Base-by-base conservation (phyloP, 2,113 vertebrate genomes). In the Thymallus thymallus region DNA sequence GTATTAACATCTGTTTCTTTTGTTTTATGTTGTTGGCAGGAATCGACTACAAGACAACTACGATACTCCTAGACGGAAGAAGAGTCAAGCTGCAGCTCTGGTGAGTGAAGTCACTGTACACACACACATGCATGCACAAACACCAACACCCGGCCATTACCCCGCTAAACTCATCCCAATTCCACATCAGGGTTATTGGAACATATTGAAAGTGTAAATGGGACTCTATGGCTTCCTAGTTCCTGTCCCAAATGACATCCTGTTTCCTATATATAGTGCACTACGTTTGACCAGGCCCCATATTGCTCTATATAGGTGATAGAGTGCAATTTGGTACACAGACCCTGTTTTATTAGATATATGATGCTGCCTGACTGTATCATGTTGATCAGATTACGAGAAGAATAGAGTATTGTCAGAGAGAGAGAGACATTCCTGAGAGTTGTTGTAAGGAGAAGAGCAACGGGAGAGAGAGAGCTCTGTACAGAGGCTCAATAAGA, bases 1-100 rank as follows among this genome's bases (percentile, higher is more conserved):
- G 3, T 51, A 18, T 51, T 18, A 51, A 18, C 16, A 18, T 51
- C 35, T 41, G 35, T 41, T 41, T 41, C 35, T 41, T 2, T 41
- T 20, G 66, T 73, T 24, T 22, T 51, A 62, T 45, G 71, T 77
- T 55, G 66, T 46, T 26, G 73, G 0, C 89, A 95, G 95, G 94
- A 74, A 93, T 95, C 5, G 94, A 95, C 82, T 95, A 90, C 77
- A 95, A 94, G 87, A 95, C 94, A 0, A 95, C 95, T 66, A 94
- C 90, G 0, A 95, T 95, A 76, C 89, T 95, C 46, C 88, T 95
- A 35, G 94, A 95, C 45, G 93, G 94, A 23, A 90, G 94, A 5
- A 87, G 92, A 62, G 92, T 95, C 82, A 95, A 95, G 77, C 86
- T 95, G 6, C 94, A 95, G 85, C 94, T 95, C 78, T 95, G 94